Evolutionary conservation across 2,113 vertebrate genomes (phyloP).

Genomic region (Cathartes aura): DNA sequence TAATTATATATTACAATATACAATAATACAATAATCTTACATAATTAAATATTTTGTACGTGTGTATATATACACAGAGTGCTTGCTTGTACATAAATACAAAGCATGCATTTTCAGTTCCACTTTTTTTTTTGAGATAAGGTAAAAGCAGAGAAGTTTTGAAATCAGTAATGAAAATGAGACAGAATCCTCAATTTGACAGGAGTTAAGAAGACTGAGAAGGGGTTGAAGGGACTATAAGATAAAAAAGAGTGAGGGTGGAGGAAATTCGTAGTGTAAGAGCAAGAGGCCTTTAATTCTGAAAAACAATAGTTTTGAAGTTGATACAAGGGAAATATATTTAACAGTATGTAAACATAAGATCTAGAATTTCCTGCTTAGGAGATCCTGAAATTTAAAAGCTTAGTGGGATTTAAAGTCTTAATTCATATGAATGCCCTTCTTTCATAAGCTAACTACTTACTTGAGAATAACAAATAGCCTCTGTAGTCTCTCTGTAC

Average conservation of each 20-base stretch:
- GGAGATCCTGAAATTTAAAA: background rate
- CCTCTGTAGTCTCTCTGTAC: background rate
- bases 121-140: background rate
- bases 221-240: background rate
- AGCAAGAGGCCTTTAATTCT: background rate
- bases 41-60: background rate
- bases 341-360: background rate
- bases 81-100: background rate
- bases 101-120: background rate
- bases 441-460: background rate
- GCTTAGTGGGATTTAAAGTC: background rate
- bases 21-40: too few relatives aligned
- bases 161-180: background rate
- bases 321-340: background rate
- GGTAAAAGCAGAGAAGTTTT: background rate
- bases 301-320: background rate
- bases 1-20: too few relatives aligned
- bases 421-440: background rate
- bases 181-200: background rate
- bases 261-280: background rate
- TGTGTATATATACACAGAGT: background rate
- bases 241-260: background rate
- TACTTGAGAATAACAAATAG: background rate
- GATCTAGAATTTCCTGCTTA: background rate
- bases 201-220: background rate